Evolutionary conservation across 1,140 invertebrate genomes (phyloP), one percentile per base, ranked within the genome.

Genomic region (Glomeris maerens): DNA sequence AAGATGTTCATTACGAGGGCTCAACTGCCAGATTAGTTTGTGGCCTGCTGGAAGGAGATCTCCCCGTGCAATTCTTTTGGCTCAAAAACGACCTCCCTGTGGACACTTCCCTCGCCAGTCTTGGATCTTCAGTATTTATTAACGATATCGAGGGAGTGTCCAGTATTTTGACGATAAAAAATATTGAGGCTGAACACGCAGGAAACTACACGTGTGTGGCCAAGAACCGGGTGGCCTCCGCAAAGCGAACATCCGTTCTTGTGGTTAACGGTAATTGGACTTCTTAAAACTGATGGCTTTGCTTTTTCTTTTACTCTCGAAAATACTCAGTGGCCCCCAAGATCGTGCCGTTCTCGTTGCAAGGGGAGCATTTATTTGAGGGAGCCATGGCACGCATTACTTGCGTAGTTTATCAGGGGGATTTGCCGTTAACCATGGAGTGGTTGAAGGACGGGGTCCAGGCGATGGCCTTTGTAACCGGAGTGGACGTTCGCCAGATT

Each of bases 61-160:
- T 75, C 56, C 81, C 81, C 45, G 72, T 84, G 50, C 81, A 78
- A 50, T 89, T n/a, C n/a, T n/a, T n/a, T n/a, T 83, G 80, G 80
- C 58, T 66, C 13, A 72, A 78, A 58, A 83, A 91, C 64, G 83
- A 81, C 26, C 69, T 75, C 2, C 76, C 80, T 36, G 62, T 66
- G 22, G 28, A 29, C 41, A 56, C 50, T 3, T 61, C n/a, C n/a
- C n/a, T n/a, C n/a, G n/a, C n/a, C n/a, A n/a, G n/a, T n/a, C n/a
- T n/a, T 17, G 31, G 31, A 10, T 10, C 10, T 17, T 36, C 31
- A 10, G 17, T 36, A 10, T 10, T 17, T 10, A 21, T 46, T 4
- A 14, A 21, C 4, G 29, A 5, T 4, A 46, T 25, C 5, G 45
- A 46, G 26, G 45, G 21, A 7, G 26, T 10, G 4, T 46, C 45